Conservation (phyloP, 2,113 vertebrate genomes). For the Heterocephalus glaber region DNA sequence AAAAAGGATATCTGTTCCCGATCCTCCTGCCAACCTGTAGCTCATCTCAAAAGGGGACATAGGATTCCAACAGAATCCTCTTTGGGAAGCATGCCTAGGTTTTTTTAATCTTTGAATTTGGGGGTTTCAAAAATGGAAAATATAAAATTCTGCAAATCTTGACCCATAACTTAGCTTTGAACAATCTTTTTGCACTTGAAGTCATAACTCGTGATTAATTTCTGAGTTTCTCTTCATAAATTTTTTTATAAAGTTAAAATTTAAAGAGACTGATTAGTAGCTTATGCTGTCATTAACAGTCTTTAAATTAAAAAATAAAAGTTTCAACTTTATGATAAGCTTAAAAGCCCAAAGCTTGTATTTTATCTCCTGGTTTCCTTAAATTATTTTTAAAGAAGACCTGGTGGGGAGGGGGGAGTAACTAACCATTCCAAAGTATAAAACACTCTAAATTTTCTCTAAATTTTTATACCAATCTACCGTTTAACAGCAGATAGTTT, state of each 20-base stretch:
- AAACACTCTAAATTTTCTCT: background rate
- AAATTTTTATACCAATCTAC: background rate
- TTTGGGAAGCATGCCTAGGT: background rate
- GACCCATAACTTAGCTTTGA: conserved; percentile 14
- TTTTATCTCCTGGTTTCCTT: background rate
- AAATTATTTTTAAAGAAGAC: background rate
- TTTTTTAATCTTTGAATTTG: background rate
- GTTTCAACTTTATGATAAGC: background rate
- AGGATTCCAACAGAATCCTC: background rate
- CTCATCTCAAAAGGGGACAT: background rate
- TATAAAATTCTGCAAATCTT: background rate
- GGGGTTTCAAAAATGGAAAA: background rate
- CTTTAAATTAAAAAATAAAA: conserved; percentile 40
- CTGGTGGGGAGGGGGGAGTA: background rate
- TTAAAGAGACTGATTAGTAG: background rate
- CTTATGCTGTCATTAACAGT: background rate
- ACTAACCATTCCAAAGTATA: background rate
- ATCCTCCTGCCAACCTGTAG: background rate
- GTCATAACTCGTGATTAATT: background rate
- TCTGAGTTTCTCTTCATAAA: background rate
- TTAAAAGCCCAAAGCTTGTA: background rate
- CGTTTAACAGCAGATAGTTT: background rate
- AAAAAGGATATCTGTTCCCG: background rate
- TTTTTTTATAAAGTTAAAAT: conserved; percentile 23
- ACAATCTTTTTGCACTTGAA: background rate